Evolutionary conservation across 2,113 vertebrate species (phyloP).

Genomic region (Uria lomvia): DNA sequence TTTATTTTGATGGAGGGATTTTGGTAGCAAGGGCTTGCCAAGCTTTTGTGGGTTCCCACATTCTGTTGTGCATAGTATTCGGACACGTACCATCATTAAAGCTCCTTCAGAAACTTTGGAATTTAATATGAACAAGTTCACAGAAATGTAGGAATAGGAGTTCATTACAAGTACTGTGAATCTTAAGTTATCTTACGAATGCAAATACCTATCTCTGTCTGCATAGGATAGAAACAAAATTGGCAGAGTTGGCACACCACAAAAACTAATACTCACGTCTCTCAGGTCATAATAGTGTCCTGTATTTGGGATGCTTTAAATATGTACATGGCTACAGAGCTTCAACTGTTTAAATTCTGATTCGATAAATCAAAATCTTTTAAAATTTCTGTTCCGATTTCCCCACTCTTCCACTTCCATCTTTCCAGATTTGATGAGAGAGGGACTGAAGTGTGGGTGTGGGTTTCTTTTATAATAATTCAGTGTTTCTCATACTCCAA

Average conservation of each 20-base stretch:
- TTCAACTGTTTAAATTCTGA: neutral
- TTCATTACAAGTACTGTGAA: neutral
- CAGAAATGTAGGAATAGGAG: neutral
- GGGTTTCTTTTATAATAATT: neutral
- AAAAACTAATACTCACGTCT: accelerated
- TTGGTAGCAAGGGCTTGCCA: neutral
- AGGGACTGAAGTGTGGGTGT: neutral
- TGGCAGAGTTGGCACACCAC: neutral
- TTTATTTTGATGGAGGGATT: neutral
- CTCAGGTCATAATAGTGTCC: neutral
- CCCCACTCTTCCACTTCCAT: neutral
- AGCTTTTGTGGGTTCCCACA: neutral
- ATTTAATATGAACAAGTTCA: neutral
- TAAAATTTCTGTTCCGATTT: neutral
- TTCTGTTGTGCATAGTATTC: neutral
- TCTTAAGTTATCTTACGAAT: neutral
- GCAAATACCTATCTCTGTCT: neutral
- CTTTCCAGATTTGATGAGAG: neutral
- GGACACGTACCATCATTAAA: neutral
- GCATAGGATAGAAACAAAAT: neutral
- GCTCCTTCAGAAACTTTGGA: neutral
- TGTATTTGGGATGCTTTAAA: neutral
- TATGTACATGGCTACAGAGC: neutral
- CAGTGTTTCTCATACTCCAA: neutral
- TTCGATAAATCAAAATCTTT: neutral